Evolutionary conservation across 2,113 vertebrate genomes (phyloP).

Genomic region (Trachemys scripta): DNA sequence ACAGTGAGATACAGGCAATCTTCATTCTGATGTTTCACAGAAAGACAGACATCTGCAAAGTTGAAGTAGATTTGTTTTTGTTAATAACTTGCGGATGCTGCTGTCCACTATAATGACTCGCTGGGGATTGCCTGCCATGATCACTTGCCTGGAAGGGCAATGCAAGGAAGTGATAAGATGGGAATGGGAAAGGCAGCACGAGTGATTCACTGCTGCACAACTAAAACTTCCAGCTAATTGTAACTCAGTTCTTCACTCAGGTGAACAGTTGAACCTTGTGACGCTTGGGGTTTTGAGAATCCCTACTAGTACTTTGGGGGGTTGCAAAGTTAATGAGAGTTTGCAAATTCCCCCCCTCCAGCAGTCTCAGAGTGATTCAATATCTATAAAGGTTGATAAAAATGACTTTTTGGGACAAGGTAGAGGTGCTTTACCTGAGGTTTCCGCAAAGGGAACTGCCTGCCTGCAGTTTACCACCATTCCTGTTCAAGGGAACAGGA

Average conservation of each 20-base stretch:
- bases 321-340: not conserved
- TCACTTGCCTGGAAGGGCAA: not conserved
- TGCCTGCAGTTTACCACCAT: not conserved
- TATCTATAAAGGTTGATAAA: not conserved
- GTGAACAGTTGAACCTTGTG: not conserved
- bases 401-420: not conserved
- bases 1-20: not conserved
- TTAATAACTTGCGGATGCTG: not conserved
- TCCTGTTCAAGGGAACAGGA: not conserved
- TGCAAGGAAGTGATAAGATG: not conserved
- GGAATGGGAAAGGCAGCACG: not conserved
- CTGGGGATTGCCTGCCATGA: constrained; percentile 47
- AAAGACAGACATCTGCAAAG: constrained; percentile 4
- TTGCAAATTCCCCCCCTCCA: not conserved
- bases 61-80: not conserved
- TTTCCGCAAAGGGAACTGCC: constrained; percentile 32
- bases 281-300: not conserved
- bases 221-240: not conserved
- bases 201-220: constrained; percentile 3
- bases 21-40: not conserved
- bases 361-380: not conserved
- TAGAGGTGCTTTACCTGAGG: not conserved
- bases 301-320: not conserved
- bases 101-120: constrained; percentile 39
- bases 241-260: not conserved